Conservation (phyloP, 2,113 vertebrate species). For the Pycnonotus jocosus region DNA sequence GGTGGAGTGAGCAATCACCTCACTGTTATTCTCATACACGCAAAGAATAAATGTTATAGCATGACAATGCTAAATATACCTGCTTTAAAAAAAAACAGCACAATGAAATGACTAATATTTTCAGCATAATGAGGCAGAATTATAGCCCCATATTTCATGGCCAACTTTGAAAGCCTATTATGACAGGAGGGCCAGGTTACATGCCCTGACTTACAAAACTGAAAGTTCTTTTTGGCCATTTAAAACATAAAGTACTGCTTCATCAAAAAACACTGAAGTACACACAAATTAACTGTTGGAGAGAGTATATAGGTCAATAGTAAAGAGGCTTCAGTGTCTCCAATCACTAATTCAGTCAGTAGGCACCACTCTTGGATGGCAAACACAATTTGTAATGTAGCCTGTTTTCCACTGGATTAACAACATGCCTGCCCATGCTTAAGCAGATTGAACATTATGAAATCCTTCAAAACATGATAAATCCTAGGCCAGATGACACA, state of each 20-base stretch:
- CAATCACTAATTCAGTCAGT: not conserved
- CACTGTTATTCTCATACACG: not conserved
- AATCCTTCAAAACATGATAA: slow-evolving; percentile 46
- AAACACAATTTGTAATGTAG: not conserved
- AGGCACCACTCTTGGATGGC: not conserved
- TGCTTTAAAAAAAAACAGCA: not conserved
- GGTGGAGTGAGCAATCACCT: not conserved
- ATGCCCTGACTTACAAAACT: not conserved
- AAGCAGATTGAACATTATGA: slow-evolving; percentile 55
- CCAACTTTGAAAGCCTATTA: not conserved
- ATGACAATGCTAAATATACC: not conserved
- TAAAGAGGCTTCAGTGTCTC: not conserved
- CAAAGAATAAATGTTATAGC: not conserved
- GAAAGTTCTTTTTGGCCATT: not conserved
- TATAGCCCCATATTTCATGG: not conserved
- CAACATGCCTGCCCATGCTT: not conserved
- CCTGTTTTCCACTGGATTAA: slow-evolving; percentile 46
- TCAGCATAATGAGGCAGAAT: not conserved
- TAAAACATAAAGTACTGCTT: not conserved
- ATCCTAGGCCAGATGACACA: slow-evolving; percentile 40
- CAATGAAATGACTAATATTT: not conserved
- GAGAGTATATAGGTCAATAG: not conserved
- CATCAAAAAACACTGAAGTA: not conserved
- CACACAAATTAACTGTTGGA: not conserved
- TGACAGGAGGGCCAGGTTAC: not conserved